Evolutionary conservation across 2,888 invertebrate genomes (phyloP).

Genomic region (Platypus cylindrus): DNA sequence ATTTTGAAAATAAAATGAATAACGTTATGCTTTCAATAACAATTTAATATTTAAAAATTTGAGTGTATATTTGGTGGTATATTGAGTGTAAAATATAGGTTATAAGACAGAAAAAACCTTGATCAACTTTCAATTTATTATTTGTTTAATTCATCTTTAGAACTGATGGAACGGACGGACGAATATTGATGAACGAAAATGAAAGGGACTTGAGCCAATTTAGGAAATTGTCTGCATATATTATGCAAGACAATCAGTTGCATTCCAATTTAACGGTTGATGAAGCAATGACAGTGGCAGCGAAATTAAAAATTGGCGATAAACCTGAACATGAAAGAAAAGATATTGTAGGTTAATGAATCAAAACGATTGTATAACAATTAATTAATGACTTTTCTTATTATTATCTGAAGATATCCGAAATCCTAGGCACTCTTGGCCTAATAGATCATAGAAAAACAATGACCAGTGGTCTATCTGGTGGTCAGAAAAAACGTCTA

Average conservation of each 20-base stretch:
- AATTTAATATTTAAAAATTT: too few relatives aligned
- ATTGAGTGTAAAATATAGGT: too few relatives aligned
- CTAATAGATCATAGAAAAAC: slow-evolving; percentile 78
- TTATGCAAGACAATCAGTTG: slow-evolving; percentile 92
- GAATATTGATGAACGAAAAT: slow-evolving; percentile 73
- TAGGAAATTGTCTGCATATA: slow-evolving; percentile 88
- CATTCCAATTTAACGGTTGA: slow-evolving; percentile 85
- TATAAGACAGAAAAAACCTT: too few relatives aligned
- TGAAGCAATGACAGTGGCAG: slow-evolving; percentile 89
- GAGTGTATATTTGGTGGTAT: too few relatives aligned
- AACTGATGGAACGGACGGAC: slow-evolving; percentile 68
- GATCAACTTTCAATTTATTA: too few relatives aligned
- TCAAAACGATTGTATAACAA: too few relatives aligned
- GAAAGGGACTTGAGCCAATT: slow-evolving; percentile 76
- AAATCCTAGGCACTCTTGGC: slow-evolving; percentile 81
- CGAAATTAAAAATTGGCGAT: slow-evolving; percentile 75
- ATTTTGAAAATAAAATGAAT: too few relatives aligned
- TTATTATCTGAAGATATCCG: slow-evolving; percentile 56
- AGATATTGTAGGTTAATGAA: slow-evolving; percentile 78
- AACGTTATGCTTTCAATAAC: too few relatives aligned
- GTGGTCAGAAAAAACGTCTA: slow-evolving; percentile 89
- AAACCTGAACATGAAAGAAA: slow-evolving; percentile 59
- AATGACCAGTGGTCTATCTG: slow-evolving; percentile 82
- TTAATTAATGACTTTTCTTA: neutral
- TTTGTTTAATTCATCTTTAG: slow-evolving; percentile 36